Evolutionary conservation across 30 jellyfish, hydroid and myxozoan species (phyloP), one percentile per base, ranked within the genome.

Genomic region (Chrysaora quinquecirrha): DNA sequence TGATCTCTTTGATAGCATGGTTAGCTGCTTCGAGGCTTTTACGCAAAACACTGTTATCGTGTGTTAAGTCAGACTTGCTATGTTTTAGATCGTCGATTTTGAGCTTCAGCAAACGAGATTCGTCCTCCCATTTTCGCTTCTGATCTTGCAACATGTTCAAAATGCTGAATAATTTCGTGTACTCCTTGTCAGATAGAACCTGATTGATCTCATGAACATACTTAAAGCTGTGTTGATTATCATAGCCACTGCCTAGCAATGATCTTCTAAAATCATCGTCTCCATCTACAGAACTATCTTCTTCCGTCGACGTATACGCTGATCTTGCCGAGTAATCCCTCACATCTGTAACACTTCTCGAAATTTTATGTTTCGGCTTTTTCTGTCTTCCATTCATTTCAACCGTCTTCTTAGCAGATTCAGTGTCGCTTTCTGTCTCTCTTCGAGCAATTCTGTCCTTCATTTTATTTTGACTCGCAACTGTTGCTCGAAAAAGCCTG

Each of bases 21-120:
- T 95, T 95, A 34, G 99, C 99, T 21, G 97, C 99, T 61, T 95
- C 97, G 2, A 95, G 87, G 34, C 99, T 95, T 56, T 87, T 82
- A 16, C 99, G 68, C 48, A 95, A 65, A 43, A 95, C 90, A 25
- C 82, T 78, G 80, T 95, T 95, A 29, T 95, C 92, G 28, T 75
- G 96, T 4, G 82, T 71, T 43, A 95, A 63, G 61, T 87, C 96
- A 71, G 80, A 56, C 23, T 89, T 89, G 62, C 60, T 83, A 48
- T 83, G 80, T 1, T 73, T 71, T 20, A 89, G 54, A 14, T 60
- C 90, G 61, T 79, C 92, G 11, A 83, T 52, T 67, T 95, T 84
- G 19, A 48, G 83, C 71, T 80, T 70, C 46, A 89, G 50, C 43
- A 52, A 81, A 50, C 48, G 34, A 48, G 89, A 87, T 78, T 89